Evolutionary conservation across 2,888 invertebrate genomes (phyloP).

Genomic region (Cataglyphis rosenhaueri): DNA sequence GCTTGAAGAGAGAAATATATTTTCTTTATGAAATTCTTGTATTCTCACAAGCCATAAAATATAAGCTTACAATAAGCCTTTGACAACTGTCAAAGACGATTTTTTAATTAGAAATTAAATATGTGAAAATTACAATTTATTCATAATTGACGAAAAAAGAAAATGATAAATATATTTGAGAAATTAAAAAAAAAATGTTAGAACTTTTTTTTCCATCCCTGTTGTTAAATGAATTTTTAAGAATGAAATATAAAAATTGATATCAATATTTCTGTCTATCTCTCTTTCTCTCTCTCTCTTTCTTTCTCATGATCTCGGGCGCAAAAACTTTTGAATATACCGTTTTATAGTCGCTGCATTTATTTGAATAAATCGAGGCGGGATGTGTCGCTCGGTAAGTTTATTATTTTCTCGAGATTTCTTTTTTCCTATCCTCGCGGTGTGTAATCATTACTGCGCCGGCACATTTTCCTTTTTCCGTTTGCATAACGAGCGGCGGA

Average conservation of each 20-base stretch:
- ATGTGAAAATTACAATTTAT: background rate
- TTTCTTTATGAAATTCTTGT: background rate
- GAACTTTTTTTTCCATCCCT: background rate
- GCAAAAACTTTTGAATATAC: background rate
- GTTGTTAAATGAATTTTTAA: background rate
- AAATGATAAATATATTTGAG: background rate
- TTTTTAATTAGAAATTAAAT: background rate
- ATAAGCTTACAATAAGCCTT: background rate
- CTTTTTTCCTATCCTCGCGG: background rate
- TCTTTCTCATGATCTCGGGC: background rate
- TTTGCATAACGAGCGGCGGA: conserved; percentile 4
- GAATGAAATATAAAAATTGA: conserved; percentile 1
- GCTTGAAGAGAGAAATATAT: background rate
- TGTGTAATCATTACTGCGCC: background rate
- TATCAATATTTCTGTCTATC: background rate
- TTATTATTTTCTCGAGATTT: conserved; percentile 3
- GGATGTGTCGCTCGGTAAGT: background rate
- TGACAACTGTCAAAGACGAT: background rate
- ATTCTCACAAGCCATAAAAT: background rate
- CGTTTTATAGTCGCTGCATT: conserved; percentile 11
- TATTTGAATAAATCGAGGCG: conserved; percentile 3
- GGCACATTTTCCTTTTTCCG: conserved; percentile 9
- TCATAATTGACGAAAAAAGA: background rate
- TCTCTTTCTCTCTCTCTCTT: background rate
- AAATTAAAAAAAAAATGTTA: background rate